Percentiles rank a stretch among this genome's conserved stretches.
These are phyloP conservation scores for Zygogramma bicolorata DNA, from an alignment of 2,888 invertebrate species.

Conservation along the genomic window DNA sequence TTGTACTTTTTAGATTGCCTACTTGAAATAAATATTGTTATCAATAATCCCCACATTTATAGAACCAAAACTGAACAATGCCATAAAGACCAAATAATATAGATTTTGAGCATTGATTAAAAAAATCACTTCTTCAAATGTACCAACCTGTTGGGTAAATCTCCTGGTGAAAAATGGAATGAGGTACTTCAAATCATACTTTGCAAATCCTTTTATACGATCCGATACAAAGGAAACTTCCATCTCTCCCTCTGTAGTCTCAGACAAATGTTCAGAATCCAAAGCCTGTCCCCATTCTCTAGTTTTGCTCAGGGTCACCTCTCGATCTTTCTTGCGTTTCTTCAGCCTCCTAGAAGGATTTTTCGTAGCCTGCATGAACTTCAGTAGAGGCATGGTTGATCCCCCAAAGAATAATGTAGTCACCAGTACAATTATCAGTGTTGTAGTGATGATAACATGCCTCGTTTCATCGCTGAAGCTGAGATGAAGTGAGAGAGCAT, in stretches of 20 bases:
- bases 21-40: no score
- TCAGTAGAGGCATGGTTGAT: conserved; percentile 96
- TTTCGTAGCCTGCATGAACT: conserved; percentile 83
- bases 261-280: conserved; percentile 93
- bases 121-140: not conserved
- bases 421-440: conserved; percentile 96
- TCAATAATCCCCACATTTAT: no score
- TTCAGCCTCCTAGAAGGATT: conserved; percentile 71
- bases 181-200: conserved; percentile 92
- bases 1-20: no score
- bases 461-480: conserved; percentile 94
- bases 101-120: no score
- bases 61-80: no score
- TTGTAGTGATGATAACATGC: conserved; percentile 97
- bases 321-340: conserved; percentile 73
- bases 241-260: conserved; percentile 92
- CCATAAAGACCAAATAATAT: no score
- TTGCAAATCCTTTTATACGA: conserved; percentile 87
- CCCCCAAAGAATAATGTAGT: conserved; percentile 97
- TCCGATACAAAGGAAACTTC: conserved; percentile 89
- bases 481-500: conserved; percentile 95
- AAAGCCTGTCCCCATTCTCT: conserved; percentile 97
- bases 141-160: conserved; percentile 88
- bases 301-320: conserved; percentile 96
- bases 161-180: conserved; percentile 96